Conservation (phyloP, 92 coral and sea anemone species). For the Meandrina meandrites region DNA sequence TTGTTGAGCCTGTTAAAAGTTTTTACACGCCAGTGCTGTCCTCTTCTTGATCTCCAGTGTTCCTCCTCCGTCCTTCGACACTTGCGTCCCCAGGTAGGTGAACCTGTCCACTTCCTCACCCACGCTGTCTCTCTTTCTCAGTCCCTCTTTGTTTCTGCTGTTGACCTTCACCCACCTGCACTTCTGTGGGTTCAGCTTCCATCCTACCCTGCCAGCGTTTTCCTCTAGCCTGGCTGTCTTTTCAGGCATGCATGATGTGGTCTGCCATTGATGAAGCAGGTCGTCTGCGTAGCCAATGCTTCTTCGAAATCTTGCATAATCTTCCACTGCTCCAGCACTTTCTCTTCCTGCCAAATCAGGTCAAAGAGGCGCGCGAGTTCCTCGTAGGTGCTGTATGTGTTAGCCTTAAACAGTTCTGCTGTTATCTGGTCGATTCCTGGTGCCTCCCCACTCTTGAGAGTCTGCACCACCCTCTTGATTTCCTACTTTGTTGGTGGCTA, state of each 20-base stretch:
- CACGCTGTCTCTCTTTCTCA: not conserved
- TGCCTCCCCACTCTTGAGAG: not conserved
- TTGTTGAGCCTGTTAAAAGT: not conserved
- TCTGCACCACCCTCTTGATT: not conserved
- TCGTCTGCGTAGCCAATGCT: not conserved
- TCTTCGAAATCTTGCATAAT: not conserved
- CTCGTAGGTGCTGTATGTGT: not conserved
- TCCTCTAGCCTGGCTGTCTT: not conserved
- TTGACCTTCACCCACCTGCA: not conserved
- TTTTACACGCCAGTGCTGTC: not conserved
- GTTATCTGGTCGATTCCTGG: not conserved
- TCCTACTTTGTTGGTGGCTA: not conserved
- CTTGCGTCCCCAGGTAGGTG: not conserved
- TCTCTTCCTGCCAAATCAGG: not conserved
- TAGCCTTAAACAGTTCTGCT: not conserved
- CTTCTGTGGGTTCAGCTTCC: not conserved
- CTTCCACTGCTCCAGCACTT: not conserved
- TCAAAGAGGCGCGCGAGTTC: not conserved
- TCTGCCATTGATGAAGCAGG: not conserved
- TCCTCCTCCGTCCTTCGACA: not conserved
- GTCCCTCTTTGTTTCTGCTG: constrained; percentile 1
- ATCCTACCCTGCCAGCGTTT: not conserved
- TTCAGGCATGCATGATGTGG: not conserved
- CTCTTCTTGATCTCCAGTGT: constrained; percentile 12
- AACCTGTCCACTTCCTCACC: not conserved